Evolutionary conservation across 2,888 invertebrate genomes (phyloP), one percentile per base, ranked within the genome.

Genomic region (Melinaea marsaeus): DNA sequence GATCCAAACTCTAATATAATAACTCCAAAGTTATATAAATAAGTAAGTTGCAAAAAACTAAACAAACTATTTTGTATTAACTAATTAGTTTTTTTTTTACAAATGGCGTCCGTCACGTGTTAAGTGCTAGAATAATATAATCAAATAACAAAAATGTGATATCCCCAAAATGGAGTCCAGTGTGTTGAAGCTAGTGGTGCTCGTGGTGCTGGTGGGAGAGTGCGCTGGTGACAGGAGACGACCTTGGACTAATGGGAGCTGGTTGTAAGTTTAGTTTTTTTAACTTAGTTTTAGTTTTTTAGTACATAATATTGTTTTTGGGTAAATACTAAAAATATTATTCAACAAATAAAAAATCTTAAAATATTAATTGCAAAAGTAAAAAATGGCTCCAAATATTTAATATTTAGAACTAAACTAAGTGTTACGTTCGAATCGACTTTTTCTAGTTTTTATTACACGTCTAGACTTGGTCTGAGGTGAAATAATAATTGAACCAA

Each of bases 221-320:
- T 42, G 42, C 9, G 42, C 42, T 45, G 84, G 79, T 4, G 79
- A 76, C 55, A 75, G 70, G 55, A 72, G 77, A 61, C 72, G 81
- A 34, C 83, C 85, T 0, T 88, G 84, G 84, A 86, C 82, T 0
- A 90, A 90, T 74, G 88, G 86, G 1, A 89, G 86, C 64, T 90
- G 90, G 90, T 90, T 90, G 90, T 90, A 63, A 88, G 90, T 90
- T 2, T 37, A 37, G 7, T 6, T 37, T 37, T 37, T 37, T 37
- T 7, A 6, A 37, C 2, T 37, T 37, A 37, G 2, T 37, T 37
- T 37, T 37, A 37, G 37, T 37, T 37, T 37, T 37, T 37, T 6
- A 37, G 5, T 37, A 22, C 22, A 22, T 22, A 22, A 22, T 22
- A 22, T 22, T 22, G 1, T 22, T 22, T 22, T 22, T 22, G 22